Evolutionary conservation across 1,140 invertebrate genomes (phyloP).

Genomic region (Meloidogyne chitwoodi): DNA sequence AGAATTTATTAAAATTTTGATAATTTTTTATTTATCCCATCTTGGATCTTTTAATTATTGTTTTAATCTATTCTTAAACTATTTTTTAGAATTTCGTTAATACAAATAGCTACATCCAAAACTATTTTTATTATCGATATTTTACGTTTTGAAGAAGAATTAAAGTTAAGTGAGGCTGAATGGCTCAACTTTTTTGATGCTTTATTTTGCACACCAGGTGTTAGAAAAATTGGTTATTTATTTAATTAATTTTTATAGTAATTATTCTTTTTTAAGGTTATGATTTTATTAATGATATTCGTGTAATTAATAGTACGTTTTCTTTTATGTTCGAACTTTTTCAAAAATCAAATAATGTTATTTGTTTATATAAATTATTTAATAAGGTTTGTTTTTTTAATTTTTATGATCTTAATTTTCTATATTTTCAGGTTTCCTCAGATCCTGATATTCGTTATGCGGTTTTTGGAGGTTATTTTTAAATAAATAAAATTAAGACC

Average conservation of each 20-base stretch:
- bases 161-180: slow-evolving; percentile 8
- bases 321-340: slow-evolving; percentile 13
- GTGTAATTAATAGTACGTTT: slow-evolving; percentile 25
- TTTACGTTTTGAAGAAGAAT: not conserved
- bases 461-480: not conserved
- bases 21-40: too few relatives aligned
- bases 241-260: not conserved
- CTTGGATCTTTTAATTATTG: too few relatives aligned
- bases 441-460: slow-evolving; percentile 2
- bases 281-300: slow-evolving; percentile 29
- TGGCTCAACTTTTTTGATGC: slow-evolving; percentile 29
- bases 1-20: too few relatives aligned
- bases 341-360: not conserved
- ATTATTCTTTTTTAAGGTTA: slow-evolving; percentile 16
- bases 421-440: too few relatives aligned
- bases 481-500: not conserved
- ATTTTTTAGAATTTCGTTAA: slow-evolving; percentile 22
- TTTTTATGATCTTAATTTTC: too few relatives aligned
- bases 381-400: not conserved
- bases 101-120: slow-evolving; percentile 21
- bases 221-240: slow-evolving; percentile 21
- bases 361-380: slow-evolving; percentile 24
- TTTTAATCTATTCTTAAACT: too few relatives aligned
- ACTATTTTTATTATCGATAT: slow-evolving; percentile 26
- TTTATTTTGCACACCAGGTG: slow-evolving; percentile 15